Evolutionary conservation across 2,888 invertebrate genomes (phyloP).

Genomic region (Athetis lepigone): DNA sequence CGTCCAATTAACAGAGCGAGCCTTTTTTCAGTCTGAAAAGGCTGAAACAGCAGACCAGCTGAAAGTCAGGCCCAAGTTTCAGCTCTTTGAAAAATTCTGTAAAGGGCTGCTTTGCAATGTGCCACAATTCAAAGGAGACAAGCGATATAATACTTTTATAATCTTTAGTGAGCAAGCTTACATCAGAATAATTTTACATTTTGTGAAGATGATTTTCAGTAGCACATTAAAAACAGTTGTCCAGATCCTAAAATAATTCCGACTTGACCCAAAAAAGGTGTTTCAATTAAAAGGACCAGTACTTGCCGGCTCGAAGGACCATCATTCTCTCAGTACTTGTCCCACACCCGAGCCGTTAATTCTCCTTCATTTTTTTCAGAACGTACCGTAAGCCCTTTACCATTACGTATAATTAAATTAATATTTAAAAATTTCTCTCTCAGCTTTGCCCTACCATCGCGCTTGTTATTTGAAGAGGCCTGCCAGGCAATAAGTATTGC

Average conservation of each 20-base stretch:
- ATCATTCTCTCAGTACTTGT: constrained; percentile 51
- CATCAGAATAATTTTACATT: background rate
- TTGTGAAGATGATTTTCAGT: background rate
- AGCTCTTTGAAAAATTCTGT: constrained; percentile 77
- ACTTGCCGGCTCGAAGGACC: constrained; percentile 9
- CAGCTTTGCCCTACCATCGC: constrained; percentile 31
- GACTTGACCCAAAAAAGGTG: constrained; percentile 27
- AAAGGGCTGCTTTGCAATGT: constrained; percentile 73
- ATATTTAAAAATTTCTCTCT: constrained; percentile 52
- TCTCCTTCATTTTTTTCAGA: constrained; percentile 69
- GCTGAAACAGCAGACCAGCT: constrained; percentile 74
- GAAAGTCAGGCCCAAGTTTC: constrained; percentile 69
- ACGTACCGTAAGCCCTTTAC: constrained; percentile 63
- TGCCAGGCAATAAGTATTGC: constrained; percentile 49
- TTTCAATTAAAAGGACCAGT: constrained; percentile 12
- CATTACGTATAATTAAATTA: constrained; percentile 72
- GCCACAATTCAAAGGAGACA: constrained; percentile 60
- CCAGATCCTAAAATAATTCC: background rate
- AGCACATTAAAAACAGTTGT: background rate
- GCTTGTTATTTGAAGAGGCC: constrained; percentile 54
- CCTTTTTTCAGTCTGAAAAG: constrained; percentile 71
- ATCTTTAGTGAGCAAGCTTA: background rate
- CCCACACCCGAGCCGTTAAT: constrained; percentile 62
- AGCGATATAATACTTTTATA: constrained; percentile 36
- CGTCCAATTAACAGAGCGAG: constrained; percentile 80